Evolutionary conservation across 2,888 invertebrate genomes (phyloP), one percentile per base, ranked within the genome.

Genomic region (Agrypnus murinus): DNA sequence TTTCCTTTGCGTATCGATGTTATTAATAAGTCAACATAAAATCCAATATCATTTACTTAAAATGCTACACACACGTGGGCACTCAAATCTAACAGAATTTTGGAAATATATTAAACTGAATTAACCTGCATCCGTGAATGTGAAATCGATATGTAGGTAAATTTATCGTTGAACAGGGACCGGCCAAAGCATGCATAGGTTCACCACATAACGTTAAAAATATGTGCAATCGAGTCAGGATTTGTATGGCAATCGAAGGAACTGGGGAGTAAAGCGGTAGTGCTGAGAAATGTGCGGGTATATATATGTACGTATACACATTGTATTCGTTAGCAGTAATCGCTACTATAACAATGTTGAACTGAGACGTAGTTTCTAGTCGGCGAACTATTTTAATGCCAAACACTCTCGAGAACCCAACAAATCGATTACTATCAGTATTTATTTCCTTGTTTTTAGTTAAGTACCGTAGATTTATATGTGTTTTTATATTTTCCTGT

Each of bases 171-270:
- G 55, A 55, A 43, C 62, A 10, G 62, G 59, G 62, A 34, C 57
- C 57, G 36, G 62, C 55, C 50, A 55, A 40, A 65, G 45, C 38
- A 58, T 69, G 65, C 59, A 60, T 34, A 69, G 59, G 64, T 65
- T 69, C 32, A 65, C 64, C 59, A 69, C 69, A 69, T 69, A 69
- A 69, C 57, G 48, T 63, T 58, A 69, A 69, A 69, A 69, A 69
- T 69, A 69, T 69, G 64, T 69, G 69, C 65, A 65, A 64, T 65
- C 50, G 64, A 59, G 31, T 10, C 57, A 53, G 64, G 64, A 69
- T 69, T 67, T 69, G 69, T 69, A 65, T 65, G 59, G 45, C 58
- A 65, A 69, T 69, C 48, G 58, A 59, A 59, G 64, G 59, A 64
- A 58, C 57, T 59, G 14, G 63, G 46, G 31, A 63, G 65, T 36